These are phyloP conservation scores for Psammodynastes pulverulentus DNA, from an alignment of 2,113 vertebrate genomes.

Conservation along the genomic window DNA sequence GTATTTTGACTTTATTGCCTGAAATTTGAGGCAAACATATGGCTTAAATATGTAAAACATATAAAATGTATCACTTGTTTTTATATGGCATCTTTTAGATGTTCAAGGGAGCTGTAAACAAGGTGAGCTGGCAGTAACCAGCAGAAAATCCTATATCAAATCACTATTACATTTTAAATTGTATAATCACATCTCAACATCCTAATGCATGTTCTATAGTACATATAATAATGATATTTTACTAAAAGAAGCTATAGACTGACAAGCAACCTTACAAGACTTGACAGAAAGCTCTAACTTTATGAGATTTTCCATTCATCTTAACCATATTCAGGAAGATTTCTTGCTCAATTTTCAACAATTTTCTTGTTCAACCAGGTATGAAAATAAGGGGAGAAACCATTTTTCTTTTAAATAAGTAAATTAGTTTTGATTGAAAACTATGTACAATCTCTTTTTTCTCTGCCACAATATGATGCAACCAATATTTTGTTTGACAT, in stretches of 20 bases:
- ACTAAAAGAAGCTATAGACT: slow-evolving; percentile 47
- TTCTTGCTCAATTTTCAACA: neutral
- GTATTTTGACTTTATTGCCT: neutral
- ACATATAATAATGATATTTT: slow-evolving; percentile 49
- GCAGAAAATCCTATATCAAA: slow-evolving; percentile 53
- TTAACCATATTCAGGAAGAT: neutral
- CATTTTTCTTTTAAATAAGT: neutral
- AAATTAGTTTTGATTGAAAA: neutral
- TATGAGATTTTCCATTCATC: slow-evolving; percentile 33
- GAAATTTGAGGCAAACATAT: slow-evolving; percentile 16
- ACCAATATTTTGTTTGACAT: neutral
- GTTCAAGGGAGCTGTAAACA: slow-evolving; percentile 64
- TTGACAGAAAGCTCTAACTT: slow-evolving; percentile 39
- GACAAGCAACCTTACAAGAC: slow-evolving; percentile 49
- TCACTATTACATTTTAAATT: slow-evolving; percentile 46
- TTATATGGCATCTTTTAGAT: slow-evolving; percentile 62
- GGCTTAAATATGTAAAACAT: neutral
- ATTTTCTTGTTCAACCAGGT: neutral
- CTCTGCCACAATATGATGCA: neutral
- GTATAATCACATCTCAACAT: slow-evolving; percentile 60
- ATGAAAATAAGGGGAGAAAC: neutral
- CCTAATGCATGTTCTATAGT: slow-evolving; percentile 54
- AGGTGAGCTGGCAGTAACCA: slow-evolving; percentile 50
- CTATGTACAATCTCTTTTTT: neutral
- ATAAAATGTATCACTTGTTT: slow-evolving; percentile 52